phyloP scores from a whole-genome alignment of 35 echinoderm and acorn worm genomes.

The Acanthaster planci region DNA sequence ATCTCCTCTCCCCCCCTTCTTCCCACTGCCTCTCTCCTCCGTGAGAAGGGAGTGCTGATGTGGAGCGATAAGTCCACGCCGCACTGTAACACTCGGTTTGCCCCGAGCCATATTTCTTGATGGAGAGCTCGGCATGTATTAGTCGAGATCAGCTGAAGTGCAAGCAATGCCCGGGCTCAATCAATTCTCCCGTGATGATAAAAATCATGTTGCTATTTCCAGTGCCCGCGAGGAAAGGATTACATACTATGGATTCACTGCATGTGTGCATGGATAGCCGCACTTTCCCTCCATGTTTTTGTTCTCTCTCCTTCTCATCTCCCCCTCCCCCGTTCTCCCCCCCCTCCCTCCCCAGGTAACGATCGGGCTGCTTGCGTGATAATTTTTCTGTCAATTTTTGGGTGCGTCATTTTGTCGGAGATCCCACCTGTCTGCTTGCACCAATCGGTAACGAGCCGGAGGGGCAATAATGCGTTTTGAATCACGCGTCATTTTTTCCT shows the following conservation, averaged over 20 bases:
- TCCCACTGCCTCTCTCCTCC: too few relatives aligned
- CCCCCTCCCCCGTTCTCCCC: not conserved
- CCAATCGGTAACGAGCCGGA: constrained; percentile 1
- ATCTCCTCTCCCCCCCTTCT: not conserved
- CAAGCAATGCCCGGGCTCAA: constrained; percentile 45
- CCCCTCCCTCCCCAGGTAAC: not conserved
- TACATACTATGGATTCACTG: constrained; percentile 7
- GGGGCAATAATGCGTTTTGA: constrained; percentile 23
- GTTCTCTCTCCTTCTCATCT: too few relatives aligned
- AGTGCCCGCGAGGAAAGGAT: constrained; percentile 10
- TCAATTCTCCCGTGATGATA: constrained; percentile 47
- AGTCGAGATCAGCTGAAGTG: constrained; percentile 42
- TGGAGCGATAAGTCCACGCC: constrained; percentile 8
- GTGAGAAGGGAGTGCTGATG: not conserved
- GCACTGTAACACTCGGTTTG: constrained; percentile 23
- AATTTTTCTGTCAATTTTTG: constrained; percentile 32
- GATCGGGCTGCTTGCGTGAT: constrained; percentile 22
- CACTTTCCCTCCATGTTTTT: too few relatives aligned
- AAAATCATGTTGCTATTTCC: constrained; percentile 57
- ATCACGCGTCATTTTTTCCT: constrained; percentile 21
- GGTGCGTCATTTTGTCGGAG: constrained; percentile 14
- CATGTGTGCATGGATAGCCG: not conserved
- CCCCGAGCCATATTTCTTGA: constrained; percentile 35
- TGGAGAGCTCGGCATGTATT: constrained; percentile 45
- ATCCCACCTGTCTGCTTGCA: not conserved